A percentile compares a stretch with the other conserved stretches of the same genome.
phyloP scores from a whole-genome alignment of 1,140 invertebrate genomes.

The Drosophila repletoides region DNA sequence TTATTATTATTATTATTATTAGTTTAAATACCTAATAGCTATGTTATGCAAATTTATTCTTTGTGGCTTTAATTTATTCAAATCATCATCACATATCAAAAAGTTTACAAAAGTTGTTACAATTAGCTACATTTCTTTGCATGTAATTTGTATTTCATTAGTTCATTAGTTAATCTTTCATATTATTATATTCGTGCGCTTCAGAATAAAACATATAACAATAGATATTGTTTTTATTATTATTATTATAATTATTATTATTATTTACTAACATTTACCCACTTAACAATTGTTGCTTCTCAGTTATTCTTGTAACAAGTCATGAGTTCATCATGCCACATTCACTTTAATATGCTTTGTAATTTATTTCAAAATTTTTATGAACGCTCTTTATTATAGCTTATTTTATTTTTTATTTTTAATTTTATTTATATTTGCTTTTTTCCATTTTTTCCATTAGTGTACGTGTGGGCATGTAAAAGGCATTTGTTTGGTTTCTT shows the following conservation, averaged over 20 bases:
- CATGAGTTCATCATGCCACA: constrained; percentile 38
- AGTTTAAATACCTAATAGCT: constrained; percentile 64
- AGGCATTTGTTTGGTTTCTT: constrained; percentile 79
- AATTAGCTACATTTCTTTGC: constrained; percentile 54
- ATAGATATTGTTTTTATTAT: constrained; percentile 45
- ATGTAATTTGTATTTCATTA: constrained; percentile 25
- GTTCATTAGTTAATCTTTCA: constrained; percentile 20
- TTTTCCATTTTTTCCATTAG: constrained; percentile 43
- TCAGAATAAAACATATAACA: constrained; percentile 76
- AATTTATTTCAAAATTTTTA: constrained; percentile 4
- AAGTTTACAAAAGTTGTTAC: constrained; percentile 76
- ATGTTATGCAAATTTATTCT: constrained; percentile 53
- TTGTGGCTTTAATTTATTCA: constrained; percentile 70
- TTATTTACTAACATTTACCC: constrained; percentile 55
- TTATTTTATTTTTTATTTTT: constrained; percentile 20
- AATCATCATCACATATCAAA: constrained; percentile 81
- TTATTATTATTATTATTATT: constrained; percentile 35
- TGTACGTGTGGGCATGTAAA: constrained; percentile 79
- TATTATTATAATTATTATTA: constrained; percentile 25
- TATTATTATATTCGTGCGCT: constrained; percentile 53
- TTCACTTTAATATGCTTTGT: constrained; percentile 23
- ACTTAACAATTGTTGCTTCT: constrained; percentile 53
- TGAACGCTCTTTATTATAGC: constrained; percentile 8
- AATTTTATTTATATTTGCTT: constrained; percentile 16
- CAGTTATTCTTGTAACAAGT: constrained; percentile 43